phyloP scores from a whole-genome alignment of 1,140 invertebrate species.

The Lasioglossum baleicum region DNA sequence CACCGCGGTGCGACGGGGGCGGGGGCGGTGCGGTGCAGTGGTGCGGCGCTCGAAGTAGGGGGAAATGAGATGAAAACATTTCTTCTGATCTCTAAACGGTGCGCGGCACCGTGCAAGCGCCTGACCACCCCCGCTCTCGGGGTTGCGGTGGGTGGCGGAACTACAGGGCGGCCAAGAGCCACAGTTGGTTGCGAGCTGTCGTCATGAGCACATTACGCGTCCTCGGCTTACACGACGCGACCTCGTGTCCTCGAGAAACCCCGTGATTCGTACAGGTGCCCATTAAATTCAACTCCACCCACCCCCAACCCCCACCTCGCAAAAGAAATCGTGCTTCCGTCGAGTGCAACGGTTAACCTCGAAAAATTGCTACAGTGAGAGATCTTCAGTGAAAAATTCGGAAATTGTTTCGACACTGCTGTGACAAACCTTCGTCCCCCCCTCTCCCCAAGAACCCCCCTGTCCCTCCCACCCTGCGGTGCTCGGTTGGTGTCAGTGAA shows the following conservation, averaged over 20 bases:
- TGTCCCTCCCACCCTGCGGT: no score
- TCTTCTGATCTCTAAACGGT: conserved; percentile 36
- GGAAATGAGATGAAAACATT: conserved; percentile 15
- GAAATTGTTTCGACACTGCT: no score
- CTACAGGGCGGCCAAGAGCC: conserved; percentile 68
- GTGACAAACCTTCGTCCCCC: no score
- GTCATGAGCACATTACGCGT: conserved; percentile 63
- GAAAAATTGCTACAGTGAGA: no score
- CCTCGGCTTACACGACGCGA: conserved; percentile 41
- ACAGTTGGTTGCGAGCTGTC: conserved; percentile 75
- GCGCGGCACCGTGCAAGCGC: conserved; percentile 49
- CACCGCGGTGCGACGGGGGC: not conserved
- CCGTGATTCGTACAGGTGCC: conserved; percentile 20
- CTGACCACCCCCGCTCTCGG: conserved; percentile 32
- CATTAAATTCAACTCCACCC: not conserved
- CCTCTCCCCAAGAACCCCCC: no score
- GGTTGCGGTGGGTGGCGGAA: conserved; percentile 64
- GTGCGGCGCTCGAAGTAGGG: not conserved
- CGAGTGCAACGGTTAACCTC: not conserved
- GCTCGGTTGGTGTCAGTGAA: no score
- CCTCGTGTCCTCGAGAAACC: conserved; percentile 34
- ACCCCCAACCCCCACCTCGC: no score
- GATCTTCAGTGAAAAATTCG: no score
- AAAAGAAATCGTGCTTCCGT: conserved; percentile 10
- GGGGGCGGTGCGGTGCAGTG: no score